Evolutionary conservation across 2,888 invertebrate genomes (phyloP).

Genomic region (Dioctria linearis): DNA sequence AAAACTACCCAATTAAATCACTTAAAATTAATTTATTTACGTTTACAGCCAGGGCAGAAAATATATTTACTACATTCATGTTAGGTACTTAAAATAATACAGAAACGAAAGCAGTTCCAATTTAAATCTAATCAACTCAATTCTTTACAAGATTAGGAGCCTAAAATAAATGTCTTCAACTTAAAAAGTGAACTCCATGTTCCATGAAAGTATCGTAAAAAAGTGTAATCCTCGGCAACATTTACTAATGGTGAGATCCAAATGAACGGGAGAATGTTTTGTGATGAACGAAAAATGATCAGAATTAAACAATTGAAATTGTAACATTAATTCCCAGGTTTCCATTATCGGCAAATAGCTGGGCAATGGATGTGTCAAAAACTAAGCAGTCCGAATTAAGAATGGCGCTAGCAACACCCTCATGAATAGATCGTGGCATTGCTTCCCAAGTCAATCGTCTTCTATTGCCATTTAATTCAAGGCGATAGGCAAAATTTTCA

Average conservation of each 20-base stretch:
- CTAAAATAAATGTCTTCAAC: neutral
- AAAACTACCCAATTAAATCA: neutral
- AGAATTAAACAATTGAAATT: constrained; percentile 87
- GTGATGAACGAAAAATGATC: neutral
- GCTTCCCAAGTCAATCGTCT: constrained; percentile 99
- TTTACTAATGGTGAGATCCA: neutral
- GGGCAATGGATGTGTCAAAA: constrained; percentile 98
- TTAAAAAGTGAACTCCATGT: neutral
- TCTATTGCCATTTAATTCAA: constrained; percentile 96
- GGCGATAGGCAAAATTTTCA: constrained; percentile 97
- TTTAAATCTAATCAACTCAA: neutral
- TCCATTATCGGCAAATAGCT: constrained; percentile 98
- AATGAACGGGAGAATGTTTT: neutral
- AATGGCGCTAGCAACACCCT: constrained; percentile 98
- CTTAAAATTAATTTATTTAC: constrained; percentile 33
- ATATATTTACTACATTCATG: constrained; percentile 8
- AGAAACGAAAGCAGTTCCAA: neutral
- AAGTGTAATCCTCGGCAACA: neutral
- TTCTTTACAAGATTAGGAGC: neutral
- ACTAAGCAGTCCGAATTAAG: constrained; percentile 98
- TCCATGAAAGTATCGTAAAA: neutral
- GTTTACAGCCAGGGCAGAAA: constrained; percentile 28
- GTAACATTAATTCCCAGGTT: constrained; percentile 99
- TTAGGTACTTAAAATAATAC: constrained; percentile 10
- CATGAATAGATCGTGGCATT: constrained; percentile 98